Conservation (phyloP, 1,140 invertebrate species). For the Drosophila jambulina region DNA sequence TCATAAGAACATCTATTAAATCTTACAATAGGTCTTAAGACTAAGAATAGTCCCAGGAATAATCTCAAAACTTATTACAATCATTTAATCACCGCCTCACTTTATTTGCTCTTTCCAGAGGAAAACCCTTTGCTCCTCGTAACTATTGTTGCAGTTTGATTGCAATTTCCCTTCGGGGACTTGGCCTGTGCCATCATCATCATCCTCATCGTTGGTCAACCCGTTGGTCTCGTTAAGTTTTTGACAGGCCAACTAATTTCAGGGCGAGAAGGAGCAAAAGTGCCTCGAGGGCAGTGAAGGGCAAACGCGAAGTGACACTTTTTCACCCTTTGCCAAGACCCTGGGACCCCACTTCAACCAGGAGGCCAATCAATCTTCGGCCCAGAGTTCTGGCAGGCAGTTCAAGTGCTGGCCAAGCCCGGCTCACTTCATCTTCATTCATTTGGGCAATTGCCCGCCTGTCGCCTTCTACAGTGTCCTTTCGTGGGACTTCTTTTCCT, state of each 20-base stretch:
- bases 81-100: not conserved
- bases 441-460: conserved; percentile 66
- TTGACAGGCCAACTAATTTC: conserved; percentile 57
- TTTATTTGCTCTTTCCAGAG: not conserved
- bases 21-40: not conserved
- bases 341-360: conserved; percentile 7
- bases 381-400: conserved; percentile 41
- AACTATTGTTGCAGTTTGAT: conserved; percentile 42
- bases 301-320: conserved; percentile 47
- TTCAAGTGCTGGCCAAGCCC: conserved; percentile 46
- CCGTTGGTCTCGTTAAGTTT: conserved; percentile 42
- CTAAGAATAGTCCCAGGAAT: not conserved
- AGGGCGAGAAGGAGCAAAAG: conserved; percentile 23
- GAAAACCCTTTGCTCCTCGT: not conserved
- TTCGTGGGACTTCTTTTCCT: not conserved
- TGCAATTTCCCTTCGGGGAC: conserved; percentile 9
- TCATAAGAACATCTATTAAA: not conserved
- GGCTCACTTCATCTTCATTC: conserved; percentile 76
- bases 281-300: conserved; percentile 21
- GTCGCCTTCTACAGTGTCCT: conserved; percentile 17
- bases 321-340: conserved; percentile 22
- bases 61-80: conserved; percentile 11
- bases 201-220: conserved; percentile 6
- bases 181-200: conserved; percentile 18
- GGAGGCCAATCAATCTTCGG: conserved; percentile 60